Percentiles rank a stretch among this genome's conserved stretches.
These are phyloP conservation scores for Daubentonia madagascariensis DNA, from an alignment of 2,113 vertebrate species.

Conservation along the genomic window DNA sequence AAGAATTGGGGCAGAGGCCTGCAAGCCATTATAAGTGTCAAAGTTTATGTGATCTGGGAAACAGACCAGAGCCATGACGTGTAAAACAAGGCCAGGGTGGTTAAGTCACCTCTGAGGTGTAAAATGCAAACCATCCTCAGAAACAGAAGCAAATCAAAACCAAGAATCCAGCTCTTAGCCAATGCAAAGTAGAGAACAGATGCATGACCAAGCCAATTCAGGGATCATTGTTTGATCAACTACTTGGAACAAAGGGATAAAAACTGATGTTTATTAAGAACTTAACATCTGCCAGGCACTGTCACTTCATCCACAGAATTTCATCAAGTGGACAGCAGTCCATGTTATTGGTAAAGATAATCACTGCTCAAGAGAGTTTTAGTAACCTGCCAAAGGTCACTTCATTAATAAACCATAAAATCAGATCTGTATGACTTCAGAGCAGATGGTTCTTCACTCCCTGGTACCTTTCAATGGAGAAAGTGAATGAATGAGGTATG, in stretches of 20 bases:
- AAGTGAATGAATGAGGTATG: not conserved
- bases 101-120: conserved; percentile 50
- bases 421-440: conserved; percentile 6
- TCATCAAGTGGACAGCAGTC: not conserved
- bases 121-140: conserved; percentile 44
- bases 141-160: conserved; percentile 54
- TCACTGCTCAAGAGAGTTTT: conserved; percentile 34
- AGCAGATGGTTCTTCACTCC: not conserved
- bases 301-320: not conserved
- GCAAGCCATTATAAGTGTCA: conserved; percentile 57
- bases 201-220: not conserved
- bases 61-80: conserved; percentile 21
- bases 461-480: not conserved
- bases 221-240: not conserved
- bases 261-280: not conserved
- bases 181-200: not conserved
- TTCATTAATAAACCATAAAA: conserved; percentile 47
- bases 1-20: conserved; percentile 35
- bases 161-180: not conserved
- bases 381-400: conserved; percentile 33
- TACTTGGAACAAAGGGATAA: not conserved
- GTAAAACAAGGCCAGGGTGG: conserved; percentile 43
- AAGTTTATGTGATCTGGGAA: conserved; percentile 43
- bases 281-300: not conserved
- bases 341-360: conserved; percentile 28